These are phyloP conservation scores for Synanthedon tipuliformis DNA, from an alignment of 2,888 invertebrate genomes.

Conservation along the genomic window DNA sequence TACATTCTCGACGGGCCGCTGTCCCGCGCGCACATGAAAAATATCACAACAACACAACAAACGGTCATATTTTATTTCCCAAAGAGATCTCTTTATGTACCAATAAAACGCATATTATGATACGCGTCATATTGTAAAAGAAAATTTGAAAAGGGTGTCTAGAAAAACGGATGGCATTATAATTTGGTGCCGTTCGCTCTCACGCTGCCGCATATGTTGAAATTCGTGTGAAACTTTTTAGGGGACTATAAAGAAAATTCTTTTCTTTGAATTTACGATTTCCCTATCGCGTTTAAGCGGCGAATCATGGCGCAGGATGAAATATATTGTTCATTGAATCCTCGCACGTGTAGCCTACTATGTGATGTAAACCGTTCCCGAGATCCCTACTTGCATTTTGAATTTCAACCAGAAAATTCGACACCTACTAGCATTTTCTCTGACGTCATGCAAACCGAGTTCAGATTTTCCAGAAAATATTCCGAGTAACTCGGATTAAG, in stretches of 20 bases:
- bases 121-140: slow-evolving; percentile 42
- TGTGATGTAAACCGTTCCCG: neutral
- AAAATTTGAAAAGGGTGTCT: slow-evolving; percentile 50
- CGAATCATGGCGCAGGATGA: slow-evolving; percentile 57
- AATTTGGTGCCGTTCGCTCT: slow-evolving; percentile 50
- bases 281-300: slow-evolving; percentile 60
- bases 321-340: slow-evolving; percentile 44
- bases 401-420: neutral
- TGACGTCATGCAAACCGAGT: no score
- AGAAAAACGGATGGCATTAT: slow-evolving; percentile 50
- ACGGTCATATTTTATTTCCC: slow-evolving; percentile 41
- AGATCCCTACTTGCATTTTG: neutral
- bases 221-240: slow-evolving; percentile 54
- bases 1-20: neutral
- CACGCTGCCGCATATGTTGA: slow-evolving; percentile 31
- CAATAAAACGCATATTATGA: slow-evolving; percentile 34
- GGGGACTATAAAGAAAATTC: slow-evolving; percentile 59
- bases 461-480: no score
- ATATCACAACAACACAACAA: slow-evolving; percentile 32
- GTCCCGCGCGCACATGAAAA: slow-evolving; percentile 2
- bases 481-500: no score
- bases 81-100: slow-evolving; percentile 19
- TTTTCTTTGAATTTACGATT: slow-evolving; percentile 58
- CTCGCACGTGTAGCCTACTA: slow-evolving; percentile 24
- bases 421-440: no score